Evolutionary conservation across 2,888 invertebrate species (phyloP).

Genomic region (Dione juno): DNA sequence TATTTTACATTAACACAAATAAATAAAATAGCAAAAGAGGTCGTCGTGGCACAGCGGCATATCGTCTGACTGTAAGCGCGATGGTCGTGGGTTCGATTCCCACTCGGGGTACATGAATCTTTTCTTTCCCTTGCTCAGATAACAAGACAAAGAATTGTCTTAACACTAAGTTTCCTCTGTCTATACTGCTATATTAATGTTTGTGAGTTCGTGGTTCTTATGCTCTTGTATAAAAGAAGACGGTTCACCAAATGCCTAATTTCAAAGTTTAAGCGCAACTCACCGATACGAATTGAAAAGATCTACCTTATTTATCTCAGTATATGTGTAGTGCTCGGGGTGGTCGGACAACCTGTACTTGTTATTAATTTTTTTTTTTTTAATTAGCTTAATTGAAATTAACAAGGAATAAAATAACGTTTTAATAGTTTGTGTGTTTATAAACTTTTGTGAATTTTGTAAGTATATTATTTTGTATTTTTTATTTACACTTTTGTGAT

Average conservation of each 20-base stretch:
- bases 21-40: no score
- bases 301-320: conserved; percentile 20
- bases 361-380: neutral
- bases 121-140: no score
- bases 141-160: no score
- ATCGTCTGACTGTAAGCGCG: no score
- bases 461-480: neutral
- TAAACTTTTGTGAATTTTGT: neutral
- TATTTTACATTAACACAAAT: no score
- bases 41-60: no score
- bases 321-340: conserved; percentile 22
- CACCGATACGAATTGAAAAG: conserved; percentile 15
- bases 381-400: neutral
- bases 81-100: no score
- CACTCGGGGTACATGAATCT: no score
- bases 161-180: no score
- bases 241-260: neutral
- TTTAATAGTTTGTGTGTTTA: neutral
- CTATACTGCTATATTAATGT: no score
- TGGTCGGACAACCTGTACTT: neutral
- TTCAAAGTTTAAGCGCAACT: neutral
- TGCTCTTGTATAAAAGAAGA: neutral
- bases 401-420: neutral
- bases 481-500: no score
- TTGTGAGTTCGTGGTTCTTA: no score